Evolutionary conservation across 2,888 invertebrate species (phyloP).

Genomic region (Salpingus planirostris): DNA sequence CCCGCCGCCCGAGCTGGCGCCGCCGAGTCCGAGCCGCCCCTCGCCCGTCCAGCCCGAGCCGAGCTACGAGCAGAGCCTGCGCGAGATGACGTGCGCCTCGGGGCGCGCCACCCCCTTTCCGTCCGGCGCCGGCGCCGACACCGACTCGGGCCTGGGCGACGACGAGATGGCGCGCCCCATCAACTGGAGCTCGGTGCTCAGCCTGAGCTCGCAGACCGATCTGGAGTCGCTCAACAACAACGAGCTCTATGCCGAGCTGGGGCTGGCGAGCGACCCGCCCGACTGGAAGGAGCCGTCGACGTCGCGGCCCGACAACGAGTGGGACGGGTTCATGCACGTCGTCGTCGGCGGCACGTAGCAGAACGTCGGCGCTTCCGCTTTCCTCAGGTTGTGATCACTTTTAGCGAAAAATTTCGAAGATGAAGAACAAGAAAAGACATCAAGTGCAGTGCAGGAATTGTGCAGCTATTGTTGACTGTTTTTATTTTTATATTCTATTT

Average conservation of each 20-base stretch:
- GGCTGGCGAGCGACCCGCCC: slow-evolving; percentile 53
- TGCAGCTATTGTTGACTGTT: slow-evolving; percentile 37
- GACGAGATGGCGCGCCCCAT: slow-evolving; percentile 68
- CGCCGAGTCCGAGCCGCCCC: slow-evolving; percentile 31
- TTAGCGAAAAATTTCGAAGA: too few species aligned
- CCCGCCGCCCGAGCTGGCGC: slow-evolving; percentile 40
- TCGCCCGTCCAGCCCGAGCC: slow-evolving; percentile 24
- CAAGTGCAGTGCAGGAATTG: slow-evolving; percentile 34
- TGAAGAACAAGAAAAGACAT: too few species aligned
- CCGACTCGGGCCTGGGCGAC: slow-evolving; percentile 70
- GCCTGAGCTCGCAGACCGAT: slow-evolving; percentile 77
- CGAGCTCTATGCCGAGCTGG: slow-evolving; percentile 67
- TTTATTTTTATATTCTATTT: slow-evolving; percentile 33
- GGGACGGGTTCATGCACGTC: slow-evolving; percentile 59
- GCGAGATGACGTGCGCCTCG: slow-evolving; percentile 43
- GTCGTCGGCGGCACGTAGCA: slow-evolving; percentile 61
- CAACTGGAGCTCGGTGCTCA: slow-evolving; percentile 87
- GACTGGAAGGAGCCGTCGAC: slow-evolving; percentile 49
- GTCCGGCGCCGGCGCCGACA: slow-evolving; percentile 46
- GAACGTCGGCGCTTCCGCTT: slow-evolving; percentile 16
- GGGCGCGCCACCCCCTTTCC: slow-evolving; percentile 68
- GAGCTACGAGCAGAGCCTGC: slow-evolving; percentile 40
- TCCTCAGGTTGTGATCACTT: slow-evolving; percentile 42
- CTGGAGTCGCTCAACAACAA: slow-evolving; percentile 74
- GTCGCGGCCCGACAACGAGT: slow-evolving; percentile 42